These are phyloP conservation scores for Pocillopora grandis DNA, from an alignment of 92 coral and sea anemone species.

Conservation along the genomic window DNA sequence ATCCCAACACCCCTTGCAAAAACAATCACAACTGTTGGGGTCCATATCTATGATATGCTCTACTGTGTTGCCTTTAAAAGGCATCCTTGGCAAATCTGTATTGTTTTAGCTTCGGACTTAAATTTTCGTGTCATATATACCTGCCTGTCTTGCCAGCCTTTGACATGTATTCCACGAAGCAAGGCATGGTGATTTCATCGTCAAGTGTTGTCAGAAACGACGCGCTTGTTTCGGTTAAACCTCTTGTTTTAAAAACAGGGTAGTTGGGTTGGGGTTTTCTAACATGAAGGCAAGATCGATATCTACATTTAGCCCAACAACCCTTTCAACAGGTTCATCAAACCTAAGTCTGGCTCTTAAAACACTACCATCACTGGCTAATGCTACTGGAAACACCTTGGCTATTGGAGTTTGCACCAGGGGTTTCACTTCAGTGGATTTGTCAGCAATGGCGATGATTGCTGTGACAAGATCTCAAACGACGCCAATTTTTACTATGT, in stretches of 20 bases:
- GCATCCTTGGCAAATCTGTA: conserved; percentile 19
- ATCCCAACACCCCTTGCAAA: conserved; percentile 59
- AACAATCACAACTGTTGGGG: conserved; percentile 43
- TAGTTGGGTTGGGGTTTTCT: conserved; percentile 46
- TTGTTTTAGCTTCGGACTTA: conserved; percentile 15
- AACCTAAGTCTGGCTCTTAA: conserved; percentile 56
- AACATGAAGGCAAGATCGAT: conserved; percentile 50
- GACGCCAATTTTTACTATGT: conserved; percentile 59
- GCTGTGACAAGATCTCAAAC: conserved; percentile 61
- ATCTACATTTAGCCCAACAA: conserved; percentile 67
- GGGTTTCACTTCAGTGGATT: conserved; percentile 48
- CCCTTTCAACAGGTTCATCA: conserved; percentile 52
- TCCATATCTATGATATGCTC: conserved; percentile 45
- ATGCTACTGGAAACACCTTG: conserved; percentile 51
- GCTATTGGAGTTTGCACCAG: conserved; percentile 43
- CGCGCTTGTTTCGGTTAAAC: conserved; percentile 58
- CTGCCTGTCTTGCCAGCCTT: conserved; percentile 28
- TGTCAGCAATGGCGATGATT: conserved; percentile 54
- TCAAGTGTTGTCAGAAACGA: conserved; percentile 59
- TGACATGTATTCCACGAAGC: conserved; percentile 29
- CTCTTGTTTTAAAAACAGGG: conserved; percentile 39
- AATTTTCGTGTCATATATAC: conserved; percentile 10
- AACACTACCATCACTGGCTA: conserved; percentile 58
- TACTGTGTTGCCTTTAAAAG: conserved; percentile 40
- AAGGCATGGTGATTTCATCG: conserved; percentile 49